A percentile compares a stretch with the other conserved stretches of the same genome.
Conservation (phyloP, 2,888 invertebrate species). For the Incurvaria masculella region DNA sequence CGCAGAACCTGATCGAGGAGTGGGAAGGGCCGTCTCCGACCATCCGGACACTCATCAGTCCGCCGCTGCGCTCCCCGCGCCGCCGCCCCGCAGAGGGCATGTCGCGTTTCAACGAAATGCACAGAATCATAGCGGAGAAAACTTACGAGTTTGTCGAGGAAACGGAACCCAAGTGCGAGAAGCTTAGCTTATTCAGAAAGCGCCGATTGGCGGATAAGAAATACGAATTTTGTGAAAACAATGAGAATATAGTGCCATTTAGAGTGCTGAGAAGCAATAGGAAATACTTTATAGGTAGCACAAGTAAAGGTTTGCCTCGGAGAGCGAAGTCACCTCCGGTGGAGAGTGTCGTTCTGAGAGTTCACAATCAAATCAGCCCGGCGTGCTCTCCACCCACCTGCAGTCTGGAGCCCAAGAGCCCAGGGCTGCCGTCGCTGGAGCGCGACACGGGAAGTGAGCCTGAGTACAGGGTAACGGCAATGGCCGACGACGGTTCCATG, state of each 20-base stretch:
- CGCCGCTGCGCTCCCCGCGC: slow-evolving; percentile 44
- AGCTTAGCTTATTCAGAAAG: slow-evolving; percentile 81
- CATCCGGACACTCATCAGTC: slow-evolving; percentile 46
- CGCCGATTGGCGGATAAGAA: slow-evolving; percentile 86
- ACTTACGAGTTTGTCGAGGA: slow-evolving; percentile 86
- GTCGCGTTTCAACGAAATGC: slow-evolving; percentile 51
- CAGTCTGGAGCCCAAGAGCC: slow-evolving; percentile 29
- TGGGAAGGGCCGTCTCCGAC: slow-evolving; percentile 52
- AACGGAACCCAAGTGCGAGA: slow-evolving; percentile 75
- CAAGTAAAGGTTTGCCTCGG: slow-evolving; percentile 28
- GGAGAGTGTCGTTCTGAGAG: slow-evolving; percentile 41
- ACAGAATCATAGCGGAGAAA: slow-evolving; percentile 62
- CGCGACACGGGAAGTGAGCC: slow-evolving; percentile 45
- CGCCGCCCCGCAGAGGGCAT: slow-evolving; percentile 49
- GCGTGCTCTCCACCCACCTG: slow-evolving; percentile 34
- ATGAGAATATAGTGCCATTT: slow-evolving; percentile 64
- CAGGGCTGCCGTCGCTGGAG: slow-evolving; percentile 25
- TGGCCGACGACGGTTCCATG: slow-evolving; percentile 50
- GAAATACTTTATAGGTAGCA: slow-evolving; percentile 46
- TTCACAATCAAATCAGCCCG: slow-evolving; percentile 43
- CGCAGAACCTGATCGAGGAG: slow-evolving; percentile 48
- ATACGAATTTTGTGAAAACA: slow-evolving; percentile 82
- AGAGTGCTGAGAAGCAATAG: slow-evolving; percentile 58
- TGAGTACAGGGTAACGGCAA: slow-evolving; percentile 48
- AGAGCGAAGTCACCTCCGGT: slow-evolving; percentile 44